A percentile compares a stretch with the other conserved stretches of the same genome.
These are phyloP conservation scores for Drosophila busckii DNA, from an alignment of 1,140 invertebrate species.

Conservation along the genomic window DNA sequence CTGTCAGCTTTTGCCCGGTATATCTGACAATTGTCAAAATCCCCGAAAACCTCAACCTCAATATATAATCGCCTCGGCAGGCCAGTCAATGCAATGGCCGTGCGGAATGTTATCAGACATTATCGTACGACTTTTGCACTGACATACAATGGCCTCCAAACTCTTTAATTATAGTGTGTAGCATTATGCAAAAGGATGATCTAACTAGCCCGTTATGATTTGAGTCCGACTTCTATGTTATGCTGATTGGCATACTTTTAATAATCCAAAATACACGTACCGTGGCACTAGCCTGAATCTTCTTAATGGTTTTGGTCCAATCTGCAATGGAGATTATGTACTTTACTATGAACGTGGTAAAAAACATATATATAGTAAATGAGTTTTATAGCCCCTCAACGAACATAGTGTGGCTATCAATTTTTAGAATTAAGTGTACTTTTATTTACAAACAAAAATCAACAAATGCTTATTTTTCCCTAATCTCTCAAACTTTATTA, in stretches of 20 bases:
- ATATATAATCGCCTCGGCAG: conserved; percentile 2
- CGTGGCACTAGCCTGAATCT: conserved; percentile 75
- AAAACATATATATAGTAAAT: conserved; percentile 58
- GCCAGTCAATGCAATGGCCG: conserved; percentile 51
- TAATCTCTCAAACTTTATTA: too few relatives aligned
- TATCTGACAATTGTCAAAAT: conserved; percentile 35
- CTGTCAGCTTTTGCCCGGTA: conserved; percentile 71
- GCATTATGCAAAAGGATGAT: conserved; percentile 9
- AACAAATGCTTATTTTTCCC: conserved; percentile 46
- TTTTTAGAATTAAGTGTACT: too few relatives aligned
- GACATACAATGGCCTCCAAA: conserved; percentile 14
- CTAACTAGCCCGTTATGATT: conserved; percentile 23
- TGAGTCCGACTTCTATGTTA: conserved; percentile 17
- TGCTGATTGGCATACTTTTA: conserved; percentile 11
- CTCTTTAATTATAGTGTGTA: conserved; percentile 31
- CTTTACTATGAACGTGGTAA: conserved; percentile 79
- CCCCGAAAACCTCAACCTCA: background rate
- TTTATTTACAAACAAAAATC: background rate
- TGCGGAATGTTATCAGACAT: conserved; percentile 54
- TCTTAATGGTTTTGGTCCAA: conserved; percentile 79
- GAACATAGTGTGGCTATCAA: too few relatives aligned
- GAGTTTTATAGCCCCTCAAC: too few relatives aligned
- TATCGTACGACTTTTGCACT: conserved; percentile 54
- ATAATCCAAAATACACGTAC: conserved; percentile 33
- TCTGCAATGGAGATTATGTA: conserved; percentile 79